Evolutionary conservation across 2,797 vertebrate genomes (phyloP).

Genomic region (Xenopus petersii): DNA sequence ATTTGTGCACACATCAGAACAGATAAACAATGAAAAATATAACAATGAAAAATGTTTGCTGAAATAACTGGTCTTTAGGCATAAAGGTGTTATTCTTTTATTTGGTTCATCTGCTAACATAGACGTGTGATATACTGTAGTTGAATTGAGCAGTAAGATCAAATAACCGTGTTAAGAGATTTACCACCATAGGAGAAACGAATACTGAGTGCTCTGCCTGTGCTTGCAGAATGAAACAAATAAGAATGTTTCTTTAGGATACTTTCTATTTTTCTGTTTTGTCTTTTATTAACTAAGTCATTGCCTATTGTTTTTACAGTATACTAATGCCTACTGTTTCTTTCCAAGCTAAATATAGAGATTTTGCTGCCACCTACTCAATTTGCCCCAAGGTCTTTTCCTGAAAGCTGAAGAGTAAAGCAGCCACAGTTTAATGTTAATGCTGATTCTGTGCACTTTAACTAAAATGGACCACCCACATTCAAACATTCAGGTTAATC

Average conservation of each 20-base stretch:
- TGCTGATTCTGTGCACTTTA: neutral
- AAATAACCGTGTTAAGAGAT: too few relatives aligned
- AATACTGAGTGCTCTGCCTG: too few relatives aligned
- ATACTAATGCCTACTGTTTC: neutral
- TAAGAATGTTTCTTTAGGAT: too few relatives aligned
- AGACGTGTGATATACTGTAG: too few relatives aligned
- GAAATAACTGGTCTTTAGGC: too few relatives aligned
- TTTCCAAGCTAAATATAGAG: constrained; percentile 1
- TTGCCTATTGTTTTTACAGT: neutral
- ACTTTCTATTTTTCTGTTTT: neutral
- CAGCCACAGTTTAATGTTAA: neutral
- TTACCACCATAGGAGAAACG: too few relatives aligned
- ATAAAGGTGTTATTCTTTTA: too few relatives aligned
- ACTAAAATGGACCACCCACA: neutral
- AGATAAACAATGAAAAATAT: too few relatives aligned
- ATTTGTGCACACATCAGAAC: too few relatives aligned
- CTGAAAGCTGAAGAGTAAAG: neutral
- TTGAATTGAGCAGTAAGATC: neutral
- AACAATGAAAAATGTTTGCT: too few relatives aligned
- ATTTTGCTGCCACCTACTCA: neutral
- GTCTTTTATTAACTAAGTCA: neutral
- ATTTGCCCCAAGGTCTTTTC: neutral
- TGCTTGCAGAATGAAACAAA: too few relatives aligned
- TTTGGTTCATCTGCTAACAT: too few relatives aligned
- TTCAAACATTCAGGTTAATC: neutral